Evolutionary conservation across 2,797 vertebrate genomes (phyloP), one percentile per base, ranked within the genome.

Genomic region (Austrolebias charrua): DNA sequence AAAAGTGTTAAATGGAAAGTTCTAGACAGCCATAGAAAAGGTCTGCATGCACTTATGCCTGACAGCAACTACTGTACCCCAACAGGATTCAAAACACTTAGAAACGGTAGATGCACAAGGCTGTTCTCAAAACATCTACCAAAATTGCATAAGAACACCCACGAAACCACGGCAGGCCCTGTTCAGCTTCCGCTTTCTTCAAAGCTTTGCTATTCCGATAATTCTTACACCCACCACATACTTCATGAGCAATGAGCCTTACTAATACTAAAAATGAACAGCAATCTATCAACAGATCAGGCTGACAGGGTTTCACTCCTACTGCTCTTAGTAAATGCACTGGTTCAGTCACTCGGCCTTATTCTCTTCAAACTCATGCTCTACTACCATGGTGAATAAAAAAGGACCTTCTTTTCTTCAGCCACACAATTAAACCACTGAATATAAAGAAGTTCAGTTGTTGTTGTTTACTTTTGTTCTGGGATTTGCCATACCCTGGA

Each of bases 161-260:
- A 87, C 87, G 24, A 61, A 83, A 80, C 74, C 67, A 62, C 77
- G 52, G 70, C 31, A 71, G 82, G 80, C 88, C 79, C 80, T 49
- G 40, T 75, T 78, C 48, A 63, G 79, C 81, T 82, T 82, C 78
- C 71, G 45, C 48, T 78, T 79, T 71, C 83, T 69, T 74, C 35
- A 77, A 80, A 83, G 71, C 75, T 66, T 71, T 40, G 58, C 82
- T 82, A 80, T 92, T 91, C 88, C 84, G 85, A 89, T 88, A 89
- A 89, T 86, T 84, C 64, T 86, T 78, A 81, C 89, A 79, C 86
- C 88, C 86, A 90, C 87, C 71, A 71, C 72, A 86, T 86, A 71
- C 65, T 53, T 82, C 76, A 81, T 83, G 78, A 79, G 77, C 80
- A 84, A 87, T 74, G 78, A 86, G 80, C 82, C 71, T 82, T 78